Base-by-base conservation (phyloP, 1,140 invertebrate species). In the Heliconius hermathena region DNA sequence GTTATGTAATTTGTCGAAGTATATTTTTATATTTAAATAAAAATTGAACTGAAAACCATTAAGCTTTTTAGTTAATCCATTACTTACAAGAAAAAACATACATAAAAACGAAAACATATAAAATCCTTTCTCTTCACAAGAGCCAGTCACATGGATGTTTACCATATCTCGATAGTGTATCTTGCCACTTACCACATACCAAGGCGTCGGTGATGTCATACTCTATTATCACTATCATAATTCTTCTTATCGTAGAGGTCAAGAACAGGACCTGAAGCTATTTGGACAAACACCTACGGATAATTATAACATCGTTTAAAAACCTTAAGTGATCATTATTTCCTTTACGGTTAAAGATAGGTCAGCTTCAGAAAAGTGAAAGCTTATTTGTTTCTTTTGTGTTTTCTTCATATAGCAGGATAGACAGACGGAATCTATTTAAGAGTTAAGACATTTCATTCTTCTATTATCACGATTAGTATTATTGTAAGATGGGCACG, bases 161-260 rank as follows among this genome's bases (percentile, higher is more conserved):
- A 66, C 60, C 11, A 29, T 26, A 66, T 66, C 11, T 66, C 60
- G 26, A 66, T 66, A 29, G 60, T 66, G 11, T 66, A 60, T n/a
- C 9, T 22, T 29, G n/a, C 26, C 60, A 66, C 60, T 66, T 29
- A 66, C 22, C 60, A 66, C 60, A 66, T 66, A 66, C 60, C 60
- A 66, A 66, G 60, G 22, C 60, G 60, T 5, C 6, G 73, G 18
- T 74, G 73, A 74, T 52, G 73, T 52, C 73, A 74, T 74, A 29
- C 46, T n/a, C 49, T 73, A 46, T 46, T 73, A 29, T 49, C 46
- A 49, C 46, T 38, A 16, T 29, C 60, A 26, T 66, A 29, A 29
- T 66, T 66, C 60, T n/a, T 26, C 60, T 52, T 49, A 74, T 74
- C 73, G 26, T 20, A 1, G 73, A 52, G 73, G 73, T 74, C 73